Evolutionary conservation across 2,888 invertebrate genomes (phyloP).

Genomic region (Stenichneumon culpator): DNA sequence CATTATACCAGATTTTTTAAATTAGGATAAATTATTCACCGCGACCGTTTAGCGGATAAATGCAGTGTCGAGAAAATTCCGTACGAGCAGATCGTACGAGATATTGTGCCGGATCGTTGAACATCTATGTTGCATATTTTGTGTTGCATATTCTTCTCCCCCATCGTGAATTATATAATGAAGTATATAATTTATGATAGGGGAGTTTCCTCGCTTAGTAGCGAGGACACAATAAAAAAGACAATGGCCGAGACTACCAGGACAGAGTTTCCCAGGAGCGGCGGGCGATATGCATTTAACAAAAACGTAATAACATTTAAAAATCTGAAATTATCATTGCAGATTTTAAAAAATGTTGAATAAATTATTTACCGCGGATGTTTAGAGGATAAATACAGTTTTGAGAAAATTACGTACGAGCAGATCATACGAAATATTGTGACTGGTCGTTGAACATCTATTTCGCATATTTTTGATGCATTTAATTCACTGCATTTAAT

Average conservation of each 20-base stretch:
- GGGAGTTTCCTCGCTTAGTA: no score
- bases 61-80: conserved; percentile 25
- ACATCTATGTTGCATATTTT: background rate
- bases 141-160: background rate
- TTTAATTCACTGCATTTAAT: no score
- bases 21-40: conserved; percentile 42
- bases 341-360: no score
- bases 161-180: no score
- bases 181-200: no score
- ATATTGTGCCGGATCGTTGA: conserved; percentile 19
- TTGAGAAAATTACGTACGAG: background rate
- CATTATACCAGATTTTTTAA: no score
- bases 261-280: no score
- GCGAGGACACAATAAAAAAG: no score
- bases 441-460: conserved; percentile 14
- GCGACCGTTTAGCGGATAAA: conserved; percentile 48
- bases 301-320: no score
- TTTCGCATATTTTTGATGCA: background rate
- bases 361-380: conserved; percentile 49
- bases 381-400: conserved; percentile 45
- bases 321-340: no score
- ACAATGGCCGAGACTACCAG: no score
- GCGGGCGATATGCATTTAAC: no score
- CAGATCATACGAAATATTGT: background rate
- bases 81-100: background rate